Conservation (phyloP, 2,888 invertebrate species). For the Labia minor region DNA sequence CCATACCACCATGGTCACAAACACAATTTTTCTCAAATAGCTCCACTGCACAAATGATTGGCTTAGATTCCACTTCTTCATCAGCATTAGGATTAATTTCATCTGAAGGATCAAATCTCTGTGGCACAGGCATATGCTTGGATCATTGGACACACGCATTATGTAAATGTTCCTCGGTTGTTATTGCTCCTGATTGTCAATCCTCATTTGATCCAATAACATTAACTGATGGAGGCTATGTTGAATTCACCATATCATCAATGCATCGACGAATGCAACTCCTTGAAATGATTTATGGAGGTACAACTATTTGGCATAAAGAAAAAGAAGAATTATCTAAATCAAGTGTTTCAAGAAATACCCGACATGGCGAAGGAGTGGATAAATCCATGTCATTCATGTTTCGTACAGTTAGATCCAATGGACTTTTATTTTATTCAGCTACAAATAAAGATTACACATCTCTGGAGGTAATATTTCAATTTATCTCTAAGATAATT, state of each 20-base stretch:
- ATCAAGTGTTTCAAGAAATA: not conserved
- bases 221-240: slow-evolving; percentile 62
- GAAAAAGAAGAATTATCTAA: slow-evolving; percentile 25
- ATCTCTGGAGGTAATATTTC: slow-evolving; percentile 50
- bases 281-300: slow-evolving; percentile 64
- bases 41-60: not conserved
- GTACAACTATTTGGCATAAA: slow-evolving; percentile 55
- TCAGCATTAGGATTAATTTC: not conserved
- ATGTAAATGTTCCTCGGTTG: slow-evolving; percentile 47
- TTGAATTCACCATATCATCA: slow-evolving; percentile 65
- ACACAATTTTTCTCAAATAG: not conserved
- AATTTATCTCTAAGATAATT: not conserved
- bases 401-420: slow-evolving; percentile 65
- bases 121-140: slow-evolving; percentile 53
- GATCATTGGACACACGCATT: slow-evolving; percentile 73
- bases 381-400: slow-evolving; percentile 66
- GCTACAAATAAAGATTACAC: slow-evolving; percentile 82
- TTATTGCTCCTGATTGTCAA: slow-evolving; percentile 69
- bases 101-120: slow-evolving; percentile 34
- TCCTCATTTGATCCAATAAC: slow-evolving; percentile 68
- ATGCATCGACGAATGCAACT: slow-evolving; percentile 79
- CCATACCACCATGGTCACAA: slow-evolving; percentile 32
- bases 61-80: not conserved
- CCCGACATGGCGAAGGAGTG: slow-evolving; percentile 34
- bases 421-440: slow-evolving; percentile 75